These are phyloP conservation scores for Athene cunicularia DNA, from an alignment of 2,113 vertebrate genomes.

Conservation along the genomic window DNA sequence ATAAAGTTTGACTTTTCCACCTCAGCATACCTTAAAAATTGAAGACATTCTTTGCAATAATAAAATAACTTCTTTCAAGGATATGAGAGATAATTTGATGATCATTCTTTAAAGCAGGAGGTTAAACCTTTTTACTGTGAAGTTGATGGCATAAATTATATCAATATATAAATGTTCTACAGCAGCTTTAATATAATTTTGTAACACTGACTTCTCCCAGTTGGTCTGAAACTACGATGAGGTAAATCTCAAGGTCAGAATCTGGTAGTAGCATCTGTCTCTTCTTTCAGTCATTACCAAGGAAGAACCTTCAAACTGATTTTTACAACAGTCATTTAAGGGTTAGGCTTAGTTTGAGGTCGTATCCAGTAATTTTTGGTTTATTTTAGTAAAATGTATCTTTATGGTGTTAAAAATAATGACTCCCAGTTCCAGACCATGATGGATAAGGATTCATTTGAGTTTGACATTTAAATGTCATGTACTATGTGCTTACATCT, in stretches of 20 bases:
- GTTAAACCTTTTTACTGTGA: slow-evolving; percentile 29
- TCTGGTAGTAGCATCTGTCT: background rate
- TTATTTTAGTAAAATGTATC: background rate
- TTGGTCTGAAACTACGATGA: background rate
- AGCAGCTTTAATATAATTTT: background rate
- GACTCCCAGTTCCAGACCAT: background rate
- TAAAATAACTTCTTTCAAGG: slow-evolving; percentile 20
- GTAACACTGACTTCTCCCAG: background rate
- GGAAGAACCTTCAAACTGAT: background rate
- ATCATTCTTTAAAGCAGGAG: slow-evolving; percentile 13
- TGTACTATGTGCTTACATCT: accelerated
- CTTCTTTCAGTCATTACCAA: background rate
- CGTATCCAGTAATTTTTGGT: background rate
- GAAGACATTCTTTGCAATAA: slow-evolving; percentile 30
- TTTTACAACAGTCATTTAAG: background rate
- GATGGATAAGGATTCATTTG: background rate
- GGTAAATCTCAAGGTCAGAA: slow-evolving; percentile 25
- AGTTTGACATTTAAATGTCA: background rate
- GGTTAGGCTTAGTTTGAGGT: background rate
- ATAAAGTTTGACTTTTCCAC: slow-evolving; percentile 13
- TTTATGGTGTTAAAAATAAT: background rate
- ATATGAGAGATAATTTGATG: slow-evolving; percentile 4
- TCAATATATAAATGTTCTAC: slow-evolving; percentile 5
- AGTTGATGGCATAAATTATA: slow-evolving; percentile 3
- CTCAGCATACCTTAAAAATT: slow-evolving; percentile 14